These are phyloP conservation scores for Heliocidaris tuberculata DNA, from an alignment of 35 echinoderm and acorn worm genomes.

Conservation along the genomic window DNA sequence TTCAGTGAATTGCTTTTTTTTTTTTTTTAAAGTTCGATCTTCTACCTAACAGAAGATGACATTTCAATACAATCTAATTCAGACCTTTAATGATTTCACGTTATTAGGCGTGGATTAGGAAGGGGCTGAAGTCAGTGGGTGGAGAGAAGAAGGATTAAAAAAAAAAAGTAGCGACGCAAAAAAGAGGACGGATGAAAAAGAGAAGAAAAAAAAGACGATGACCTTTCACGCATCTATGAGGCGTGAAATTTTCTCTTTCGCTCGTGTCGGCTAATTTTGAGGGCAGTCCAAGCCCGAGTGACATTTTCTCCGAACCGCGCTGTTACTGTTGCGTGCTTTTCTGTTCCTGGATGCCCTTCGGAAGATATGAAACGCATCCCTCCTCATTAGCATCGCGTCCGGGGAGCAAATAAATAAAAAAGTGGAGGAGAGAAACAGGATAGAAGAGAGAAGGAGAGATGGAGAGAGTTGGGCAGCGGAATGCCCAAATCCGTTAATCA, in stretches of 20 bases:
- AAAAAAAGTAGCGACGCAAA: background rate
- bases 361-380: background rate
- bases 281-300: background rate
- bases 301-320: background rate
- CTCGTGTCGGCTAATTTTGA: background rate
- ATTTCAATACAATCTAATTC: background rate
- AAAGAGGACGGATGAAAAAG: background rate
- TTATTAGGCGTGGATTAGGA: background rate
- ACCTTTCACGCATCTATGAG: background rate
- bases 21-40: too few relatives aligned
- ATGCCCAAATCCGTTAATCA: background rate
- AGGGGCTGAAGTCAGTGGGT: background rate
- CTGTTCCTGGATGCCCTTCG: background rate
- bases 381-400: background rate
- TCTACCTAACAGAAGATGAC: background rate
- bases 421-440: background rate
- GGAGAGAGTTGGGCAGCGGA: background rate
- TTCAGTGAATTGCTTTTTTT: too few relatives aligned
- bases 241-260: constrained; percentile 15
- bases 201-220: background rate
- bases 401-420: background rate
- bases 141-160: background rate
- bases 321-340: background rate
- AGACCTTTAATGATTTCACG: background rate
- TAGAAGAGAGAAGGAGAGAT: background rate